These are phyloP conservation scores for Ooceraea biroi DNA, from an alignment of 1,140 invertebrate species.

Conservation along the genomic window DNA sequence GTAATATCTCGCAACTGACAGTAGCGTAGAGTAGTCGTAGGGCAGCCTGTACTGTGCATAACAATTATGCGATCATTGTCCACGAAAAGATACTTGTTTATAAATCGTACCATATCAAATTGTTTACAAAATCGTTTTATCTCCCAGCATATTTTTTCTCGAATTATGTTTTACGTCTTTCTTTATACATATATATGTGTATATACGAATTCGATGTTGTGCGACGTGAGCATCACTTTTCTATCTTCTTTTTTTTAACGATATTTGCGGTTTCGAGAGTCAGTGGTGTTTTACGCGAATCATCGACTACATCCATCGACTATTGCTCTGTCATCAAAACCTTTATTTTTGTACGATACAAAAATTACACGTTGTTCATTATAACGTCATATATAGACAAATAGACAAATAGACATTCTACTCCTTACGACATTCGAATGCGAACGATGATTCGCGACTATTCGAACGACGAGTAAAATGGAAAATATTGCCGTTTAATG, in stretches of 20 bases:
- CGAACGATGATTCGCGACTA: conserved; percentile 54
- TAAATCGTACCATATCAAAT: conserved; percentile 51
- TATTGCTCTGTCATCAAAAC: conserved; percentile 80
- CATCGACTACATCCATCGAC: conserved; percentile 53
- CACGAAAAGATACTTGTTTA: conserved; percentile 62
- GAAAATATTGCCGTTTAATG: conserved; percentile 24
- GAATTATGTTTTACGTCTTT: conserved; percentile 77
- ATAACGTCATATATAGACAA: conserved; percentile 65
- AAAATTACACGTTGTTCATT: conserved; percentile 76
- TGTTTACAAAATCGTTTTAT: conserved; percentile 70
- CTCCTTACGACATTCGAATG: conserved; percentile 67
- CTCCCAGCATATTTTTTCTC: conserved; percentile 74
- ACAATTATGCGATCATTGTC: conserved; percentile 62
- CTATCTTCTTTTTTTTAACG: conserved; percentile 46
- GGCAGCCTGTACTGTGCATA: not conserved
- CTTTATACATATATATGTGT: conserved; percentile 57
- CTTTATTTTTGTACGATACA: conserved; percentile 84
- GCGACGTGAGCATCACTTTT: conserved; percentile 57
- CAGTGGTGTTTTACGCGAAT: conserved; percentile 57
- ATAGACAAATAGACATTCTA: too few relatives aligned
- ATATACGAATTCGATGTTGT: conserved; percentile 57
- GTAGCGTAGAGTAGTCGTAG: conserved; percentile 11
- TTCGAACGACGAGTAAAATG: conserved; percentile 39
- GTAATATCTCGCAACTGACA: not conserved
- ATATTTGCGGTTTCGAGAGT: conserved; percentile 58